Evolutionary conservation across 2,113 vertebrate species (phyloP).

Genomic region (Stigmatopora nigra): DNA sequence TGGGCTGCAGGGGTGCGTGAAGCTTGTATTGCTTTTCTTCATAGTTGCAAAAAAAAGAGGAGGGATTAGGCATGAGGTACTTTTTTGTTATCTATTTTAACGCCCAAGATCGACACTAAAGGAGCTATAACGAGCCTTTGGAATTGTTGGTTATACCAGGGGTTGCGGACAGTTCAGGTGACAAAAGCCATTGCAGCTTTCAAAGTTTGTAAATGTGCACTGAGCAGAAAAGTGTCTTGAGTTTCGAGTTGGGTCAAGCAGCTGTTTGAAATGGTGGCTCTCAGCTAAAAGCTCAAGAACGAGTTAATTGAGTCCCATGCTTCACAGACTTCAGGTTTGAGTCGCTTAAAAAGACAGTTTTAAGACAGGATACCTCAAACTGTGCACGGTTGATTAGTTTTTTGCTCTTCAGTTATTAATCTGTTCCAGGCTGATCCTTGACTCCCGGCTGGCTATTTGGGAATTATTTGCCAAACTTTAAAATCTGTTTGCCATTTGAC

Average conservation of each 20-base stretch:
- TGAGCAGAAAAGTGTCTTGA: slow-evolving; percentile 52
- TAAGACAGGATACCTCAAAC: slow-evolving; percentile 51
- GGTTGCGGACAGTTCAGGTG: slow-evolving; percentile 32
- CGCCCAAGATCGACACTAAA: slow-evolving; percentile 18
- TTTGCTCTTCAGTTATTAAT: slow-evolving; percentile 66
- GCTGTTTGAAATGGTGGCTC: slow-evolving; percentile 37
- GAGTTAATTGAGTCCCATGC: slow-evolving; percentile 74
- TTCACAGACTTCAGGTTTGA: slow-evolving; percentile 62
- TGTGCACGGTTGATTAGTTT: slow-evolving; percentile 64
- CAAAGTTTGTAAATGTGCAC: slow-evolving; percentile 45
- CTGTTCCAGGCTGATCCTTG: slow-evolving; percentile 55
- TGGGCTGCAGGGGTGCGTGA: slow-evolving; percentile 45
- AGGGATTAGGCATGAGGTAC: slow-evolving; percentile 46
- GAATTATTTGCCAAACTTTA: slow-evolving; percentile 13
- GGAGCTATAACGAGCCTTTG: slow-evolving; percentile 16
- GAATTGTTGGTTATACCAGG: slow-evolving; percentile 42
- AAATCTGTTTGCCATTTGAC: slow-evolving; percentile 18
- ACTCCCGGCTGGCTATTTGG: slow-evolving; percentile 31
- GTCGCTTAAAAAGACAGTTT: slow-evolving; percentile 52
- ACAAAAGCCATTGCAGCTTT: slow-evolving; percentile 32
- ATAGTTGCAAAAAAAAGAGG: slow-evolving; percentile 14
- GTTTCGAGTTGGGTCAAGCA: slow-evolving; percentile 41
- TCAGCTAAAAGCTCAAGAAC: slow-evolving; percentile 59
- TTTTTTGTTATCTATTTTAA: slow-evolving; percentile 56
- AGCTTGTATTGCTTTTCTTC: slow-evolving; percentile 40